phyloP scores from a whole-genome alignment of 2,888 invertebrate genomes.

The Nymphalis c-album region DNA sequence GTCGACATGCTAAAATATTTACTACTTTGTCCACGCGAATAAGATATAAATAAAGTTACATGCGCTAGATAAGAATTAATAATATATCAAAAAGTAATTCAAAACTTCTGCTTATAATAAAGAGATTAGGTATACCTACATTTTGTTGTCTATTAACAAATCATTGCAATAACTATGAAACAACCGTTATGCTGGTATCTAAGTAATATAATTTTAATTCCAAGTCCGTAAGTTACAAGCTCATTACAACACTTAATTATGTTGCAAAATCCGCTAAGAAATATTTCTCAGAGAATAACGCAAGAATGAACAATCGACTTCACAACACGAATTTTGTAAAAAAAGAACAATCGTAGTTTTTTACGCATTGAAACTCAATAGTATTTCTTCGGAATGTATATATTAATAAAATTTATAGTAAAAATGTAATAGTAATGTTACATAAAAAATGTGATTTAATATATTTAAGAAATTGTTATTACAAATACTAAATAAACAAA shows the following conservation, averaged over 20 bases:
- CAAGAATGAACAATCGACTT: conserved; percentile 41
- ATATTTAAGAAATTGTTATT: too few relatives aligned
- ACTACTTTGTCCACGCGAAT: neutral
- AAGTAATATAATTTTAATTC: conserved; percentile 18
- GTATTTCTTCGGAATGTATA: too few relatives aligned
- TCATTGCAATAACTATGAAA: conserved; percentile 1
- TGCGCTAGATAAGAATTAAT: neutral
- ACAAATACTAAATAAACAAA: too few relatives aligned
- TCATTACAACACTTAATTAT: conserved; percentile 32
- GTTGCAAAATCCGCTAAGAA: conserved; percentile 42
- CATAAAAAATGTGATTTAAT: too few relatives aligned
- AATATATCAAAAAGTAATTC: neutral
- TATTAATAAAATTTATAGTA: too few relatives aligned
- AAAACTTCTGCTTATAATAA: neutral
- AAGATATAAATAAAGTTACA: neutral
- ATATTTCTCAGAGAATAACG: conserved; percentile 43
- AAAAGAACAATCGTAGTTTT: conserved; percentile 13
- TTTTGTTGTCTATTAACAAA: neutral
- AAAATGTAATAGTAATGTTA: too few relatives aligned
- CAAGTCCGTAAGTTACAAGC: conserved; percentile 13
- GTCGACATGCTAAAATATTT: too few relatives aligned
- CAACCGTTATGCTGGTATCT: neutral
- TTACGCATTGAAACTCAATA: conserved; percentile 8
- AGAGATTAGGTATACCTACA: neutral
- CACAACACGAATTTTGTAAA: conserved; percentile 29